A percentile compares a stretch with the other conserved stretches of the same genome.
Evolutionary conservation across 53 echinoderm and acorn worm genomes (phyloP).

Genomic region (Pentamera pediparva): DNA sequence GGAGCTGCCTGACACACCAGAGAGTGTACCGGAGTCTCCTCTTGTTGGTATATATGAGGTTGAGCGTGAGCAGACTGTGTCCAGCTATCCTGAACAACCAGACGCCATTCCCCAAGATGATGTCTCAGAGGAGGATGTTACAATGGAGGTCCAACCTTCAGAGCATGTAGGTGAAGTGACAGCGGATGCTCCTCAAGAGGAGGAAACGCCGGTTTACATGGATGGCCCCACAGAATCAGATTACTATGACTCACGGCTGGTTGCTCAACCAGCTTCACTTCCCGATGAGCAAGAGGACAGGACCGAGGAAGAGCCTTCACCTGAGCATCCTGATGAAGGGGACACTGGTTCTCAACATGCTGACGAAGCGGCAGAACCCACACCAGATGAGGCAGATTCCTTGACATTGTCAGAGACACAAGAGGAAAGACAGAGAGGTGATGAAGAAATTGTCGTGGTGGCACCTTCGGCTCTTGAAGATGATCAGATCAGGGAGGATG

Average conservation of each 20-base stretch:
- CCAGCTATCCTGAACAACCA: neutral
- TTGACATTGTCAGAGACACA: too few species aligned
- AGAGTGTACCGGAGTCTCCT: slow-evolving; percentile 33
- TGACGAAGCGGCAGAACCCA: too few species aligned
- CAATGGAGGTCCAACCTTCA: slow-evolving; percentile 5
- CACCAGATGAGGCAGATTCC: too few species aligned
- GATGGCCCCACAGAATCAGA: slow-evolving; percentile 96
- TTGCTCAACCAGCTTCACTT: slow-evolving; percentile 12
- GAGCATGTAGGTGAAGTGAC: too few species aligned
- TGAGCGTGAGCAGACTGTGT: neutral
- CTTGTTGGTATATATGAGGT: neutral
- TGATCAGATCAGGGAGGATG: neutral
- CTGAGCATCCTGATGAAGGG: too few species aligned
- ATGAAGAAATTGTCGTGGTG: too few species aligned
- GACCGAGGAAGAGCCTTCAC: too few species aligned
- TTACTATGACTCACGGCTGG: slow-evolving; percentile 78
- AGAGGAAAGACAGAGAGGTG: too few species aligned
- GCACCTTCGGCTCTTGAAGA: too few species aligned
- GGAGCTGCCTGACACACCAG: slow-evolving; percentile 95
- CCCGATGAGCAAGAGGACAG: neutral
- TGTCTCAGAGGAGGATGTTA: slow-evolving; percentile 14
- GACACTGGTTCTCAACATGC: too few species aligned
- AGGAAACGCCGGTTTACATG: slow-evolving; percentile 27
- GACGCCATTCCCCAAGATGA: neutral
- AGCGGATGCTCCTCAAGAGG: slow-evolving; percentile 22